These are phyloP conservation scores for Lycorma delicatula DNA, from an alignment of 1,140 invertebrate genomes.

Conservation along the genomic window DNA sequence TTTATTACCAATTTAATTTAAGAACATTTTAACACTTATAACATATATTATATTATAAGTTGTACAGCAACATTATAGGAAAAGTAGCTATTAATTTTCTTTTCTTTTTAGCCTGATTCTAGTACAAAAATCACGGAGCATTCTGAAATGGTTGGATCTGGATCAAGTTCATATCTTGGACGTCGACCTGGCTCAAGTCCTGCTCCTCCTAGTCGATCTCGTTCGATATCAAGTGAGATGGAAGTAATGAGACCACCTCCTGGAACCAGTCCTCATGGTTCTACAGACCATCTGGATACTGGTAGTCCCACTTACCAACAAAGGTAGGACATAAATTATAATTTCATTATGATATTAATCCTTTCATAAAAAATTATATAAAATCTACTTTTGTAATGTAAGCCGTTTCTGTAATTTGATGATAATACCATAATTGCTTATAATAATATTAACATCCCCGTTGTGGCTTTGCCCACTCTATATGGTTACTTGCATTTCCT, in stretches of 20 bases:
- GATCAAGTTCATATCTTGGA: neutral
- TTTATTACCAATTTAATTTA: no score
- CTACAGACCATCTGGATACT: slow-evolving; percentile 34
- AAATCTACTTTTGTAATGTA: neutral
- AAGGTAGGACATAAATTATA: slow-evolving; percentile 14
- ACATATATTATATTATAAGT: no score
- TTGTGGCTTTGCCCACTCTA: no score
- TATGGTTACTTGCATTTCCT: no score
- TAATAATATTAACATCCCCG: no score
- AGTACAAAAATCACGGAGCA: slow-evolving; percentile 5
- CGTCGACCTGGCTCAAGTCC: slow-evolving; percentile 6
- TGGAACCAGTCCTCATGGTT: slow-evolving; percentile 29
- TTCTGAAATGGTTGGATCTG: slow-evolving; percentile 4
- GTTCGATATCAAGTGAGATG: slow-evolving; percentile 34
- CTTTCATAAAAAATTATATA: neutral
- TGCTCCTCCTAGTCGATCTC: slow-evolving; percentile 27
- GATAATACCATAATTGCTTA: no score
- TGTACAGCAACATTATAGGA: no score
- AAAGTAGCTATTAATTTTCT: no score
- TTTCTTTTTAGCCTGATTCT: slow-evolving; percentile 10
- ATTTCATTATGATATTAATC: neutral
- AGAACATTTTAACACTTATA: no score
- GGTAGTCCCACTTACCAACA: slow-evolving; percentile 31
- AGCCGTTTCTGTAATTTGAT: no score
- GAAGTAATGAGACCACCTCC: slow-evolving; percentile 20